Percentiles rank a stretch among this genome's conserved stretches.
Conservation (phyloP, 2,797 vertebrate species). For the Hypotaenidia okinawae region DNA sequence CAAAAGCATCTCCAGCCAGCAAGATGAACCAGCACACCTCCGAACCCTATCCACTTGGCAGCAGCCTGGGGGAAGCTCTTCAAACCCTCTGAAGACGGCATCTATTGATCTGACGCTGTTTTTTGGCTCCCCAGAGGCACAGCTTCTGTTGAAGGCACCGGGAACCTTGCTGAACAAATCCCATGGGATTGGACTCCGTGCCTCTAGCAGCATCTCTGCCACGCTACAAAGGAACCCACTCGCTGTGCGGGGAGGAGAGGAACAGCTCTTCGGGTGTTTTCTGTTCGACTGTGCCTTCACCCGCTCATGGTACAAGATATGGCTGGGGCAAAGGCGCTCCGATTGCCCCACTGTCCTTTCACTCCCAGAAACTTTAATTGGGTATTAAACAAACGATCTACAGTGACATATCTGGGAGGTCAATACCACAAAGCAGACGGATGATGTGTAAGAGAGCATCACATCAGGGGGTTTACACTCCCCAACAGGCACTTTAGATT, state of each 20-base stretch:
- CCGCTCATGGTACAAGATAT: background rate
- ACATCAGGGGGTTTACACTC: background rate
- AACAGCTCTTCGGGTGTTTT: background rate
- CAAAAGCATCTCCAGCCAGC: background rate
- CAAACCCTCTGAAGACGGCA: background rate
- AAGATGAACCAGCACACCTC: background rate
- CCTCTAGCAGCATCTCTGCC: background rate
- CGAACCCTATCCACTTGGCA: background rate
- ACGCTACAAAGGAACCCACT: accelerated
- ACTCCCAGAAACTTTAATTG: background rate
- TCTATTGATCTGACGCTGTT: accelerated
- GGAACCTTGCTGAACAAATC: background rate
- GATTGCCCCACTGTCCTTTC: accelerated
- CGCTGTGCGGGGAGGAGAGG: background rate
- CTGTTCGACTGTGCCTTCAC: background rate
- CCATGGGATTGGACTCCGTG: accelerated
- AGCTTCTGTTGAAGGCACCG: background rate
- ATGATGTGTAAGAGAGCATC: background rate
- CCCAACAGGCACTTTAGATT: accelerated
- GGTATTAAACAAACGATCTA: background rate
- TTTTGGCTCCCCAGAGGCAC: background rate
- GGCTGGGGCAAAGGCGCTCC: background rate
- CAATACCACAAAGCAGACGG: background rate
- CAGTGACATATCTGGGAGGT: accelerated
- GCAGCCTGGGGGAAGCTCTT: background rate